These are phyloP conservation scores for Trileptium ribeirensis DNA, from an alignment of 2,888 invertebrate species.

Conservation along the genomic window DNA sequence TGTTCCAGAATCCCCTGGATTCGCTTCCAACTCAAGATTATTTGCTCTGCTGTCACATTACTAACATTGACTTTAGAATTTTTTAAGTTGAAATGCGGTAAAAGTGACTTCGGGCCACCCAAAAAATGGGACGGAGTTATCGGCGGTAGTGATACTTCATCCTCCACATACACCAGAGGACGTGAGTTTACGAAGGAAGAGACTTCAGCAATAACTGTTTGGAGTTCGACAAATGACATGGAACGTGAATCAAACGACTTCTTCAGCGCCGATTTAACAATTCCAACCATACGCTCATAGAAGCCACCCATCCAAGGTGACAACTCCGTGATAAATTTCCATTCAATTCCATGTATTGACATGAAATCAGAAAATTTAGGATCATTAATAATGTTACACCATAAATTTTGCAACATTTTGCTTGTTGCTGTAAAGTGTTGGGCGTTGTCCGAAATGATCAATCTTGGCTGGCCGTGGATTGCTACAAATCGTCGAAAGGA, in stretches of 20 bases:
- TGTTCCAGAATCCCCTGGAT: too few species aligned
- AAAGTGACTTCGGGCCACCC: neutral
- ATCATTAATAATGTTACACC: neutral
- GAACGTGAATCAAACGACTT: neutral
- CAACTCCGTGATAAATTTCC: slow-evolving; percentile 6
- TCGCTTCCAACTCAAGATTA: too few species aligned
- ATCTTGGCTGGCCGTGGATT: neutral
- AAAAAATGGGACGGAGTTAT: neutral
- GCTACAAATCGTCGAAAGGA: neutral
- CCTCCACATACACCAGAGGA: neutral
- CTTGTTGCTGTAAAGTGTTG: neutral
- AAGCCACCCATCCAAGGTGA: slow-evolving; percentile 8
- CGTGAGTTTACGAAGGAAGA: neutral
- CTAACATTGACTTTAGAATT: too few species aligned
- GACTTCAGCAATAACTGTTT: slow-evolving; percentile 6
- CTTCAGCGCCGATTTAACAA: neutral
- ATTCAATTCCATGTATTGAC: neutral
- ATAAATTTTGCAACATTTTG: neutral
- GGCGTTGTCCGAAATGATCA: neutral
- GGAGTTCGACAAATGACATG: neutral
- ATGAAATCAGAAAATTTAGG: neutral
- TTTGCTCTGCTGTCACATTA: too few species aligned
- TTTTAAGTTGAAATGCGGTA: neutral
- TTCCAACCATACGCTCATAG: neutral
- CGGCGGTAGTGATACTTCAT: neutral